Evolutionary conservation across 53 echinoderm and acorn worm species (phyloP).

Genomic region (Temnopleurus reevesii): DNA sequence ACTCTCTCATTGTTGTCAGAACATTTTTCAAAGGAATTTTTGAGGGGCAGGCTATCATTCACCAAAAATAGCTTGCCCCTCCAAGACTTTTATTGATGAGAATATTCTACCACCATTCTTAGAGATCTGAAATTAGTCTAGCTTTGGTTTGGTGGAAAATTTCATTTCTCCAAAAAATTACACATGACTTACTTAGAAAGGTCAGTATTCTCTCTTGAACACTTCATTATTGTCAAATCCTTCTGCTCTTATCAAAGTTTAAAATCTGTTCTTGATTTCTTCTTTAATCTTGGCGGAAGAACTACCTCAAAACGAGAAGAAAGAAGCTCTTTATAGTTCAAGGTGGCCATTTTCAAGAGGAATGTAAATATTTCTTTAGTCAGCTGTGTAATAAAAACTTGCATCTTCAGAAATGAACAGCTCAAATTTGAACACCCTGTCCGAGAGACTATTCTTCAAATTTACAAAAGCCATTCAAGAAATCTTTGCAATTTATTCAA

Average conservation of each 20-base stretch:
- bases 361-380: neutral
- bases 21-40: no score
- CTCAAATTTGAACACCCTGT: constrained; percentile 4
- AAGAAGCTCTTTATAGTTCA: neutral
- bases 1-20: no score
- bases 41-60: no score
- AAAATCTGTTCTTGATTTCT: neutral
- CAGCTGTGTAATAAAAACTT: neutral
- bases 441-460: neutral
- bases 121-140: no score
- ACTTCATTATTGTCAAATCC: neutral
- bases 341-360: neutral
- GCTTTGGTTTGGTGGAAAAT: no score
- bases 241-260: neutral
- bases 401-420: neutral
- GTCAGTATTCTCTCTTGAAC: neutral
- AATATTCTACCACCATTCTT: no score
- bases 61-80: no score
- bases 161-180: no score
- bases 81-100: no score
- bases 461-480: neutral
- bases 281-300: no score
- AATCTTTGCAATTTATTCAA: neutral
- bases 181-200: no score
- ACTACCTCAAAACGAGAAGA: no score